Evolutionary conservation across 1,140 invertebrate genomes (phyloP).

Genomic region (Scaptomyza graminum): DNA sequence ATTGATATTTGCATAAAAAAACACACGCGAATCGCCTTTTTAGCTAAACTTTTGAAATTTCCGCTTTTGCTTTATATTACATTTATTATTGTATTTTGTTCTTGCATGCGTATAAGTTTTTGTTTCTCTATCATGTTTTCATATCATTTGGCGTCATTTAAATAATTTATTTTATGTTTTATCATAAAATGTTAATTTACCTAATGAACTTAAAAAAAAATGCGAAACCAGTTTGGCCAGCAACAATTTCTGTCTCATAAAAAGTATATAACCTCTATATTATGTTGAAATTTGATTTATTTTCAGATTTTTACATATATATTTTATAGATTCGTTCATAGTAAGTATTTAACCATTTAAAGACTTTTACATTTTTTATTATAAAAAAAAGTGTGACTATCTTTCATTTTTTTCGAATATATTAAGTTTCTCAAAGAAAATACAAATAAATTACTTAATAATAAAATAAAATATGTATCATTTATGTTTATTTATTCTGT

Average conservation of each 20-base stretch:
- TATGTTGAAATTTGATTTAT: background rate
- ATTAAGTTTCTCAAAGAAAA: too few species aligned
- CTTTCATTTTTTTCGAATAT: too few species aligned
- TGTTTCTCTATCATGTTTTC: background rate
- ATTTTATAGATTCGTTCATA: background rate
- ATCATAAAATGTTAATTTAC: slow-evolving; percentile 2
- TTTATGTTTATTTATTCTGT: too few species aligned
- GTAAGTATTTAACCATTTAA: background rate
- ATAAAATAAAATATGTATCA: too few species aligned
- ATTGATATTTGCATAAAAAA: slow-evolving; percentile 10
- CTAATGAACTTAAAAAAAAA: background rate
- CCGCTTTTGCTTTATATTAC: slow-evolving; percentile 12
- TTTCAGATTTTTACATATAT: background rate
- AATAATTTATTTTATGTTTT: slow-evolving; percentile 24
- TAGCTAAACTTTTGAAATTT: slow-evolving; percentile 8
- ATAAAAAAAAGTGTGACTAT: too few species aligned
- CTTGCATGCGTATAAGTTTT: slow-evolving; percentile 18
- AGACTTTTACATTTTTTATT: background rate
- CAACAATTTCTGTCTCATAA: background rate
- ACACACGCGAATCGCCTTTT: slow-evolving; percentile 6
- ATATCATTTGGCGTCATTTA: slow-evolving; percentile 5
- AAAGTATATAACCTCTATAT: background rate
- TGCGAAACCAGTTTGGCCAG: background rate
- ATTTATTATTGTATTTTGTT: slow-evolving; percentile 10
- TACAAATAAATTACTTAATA: too few species aligned